A percentile compares a stretch with the other conserved stretches of the same genome.
Conservation (phyloP, 2,888 invertebrate species). For the Ypsolopha scabrella region DNA sequence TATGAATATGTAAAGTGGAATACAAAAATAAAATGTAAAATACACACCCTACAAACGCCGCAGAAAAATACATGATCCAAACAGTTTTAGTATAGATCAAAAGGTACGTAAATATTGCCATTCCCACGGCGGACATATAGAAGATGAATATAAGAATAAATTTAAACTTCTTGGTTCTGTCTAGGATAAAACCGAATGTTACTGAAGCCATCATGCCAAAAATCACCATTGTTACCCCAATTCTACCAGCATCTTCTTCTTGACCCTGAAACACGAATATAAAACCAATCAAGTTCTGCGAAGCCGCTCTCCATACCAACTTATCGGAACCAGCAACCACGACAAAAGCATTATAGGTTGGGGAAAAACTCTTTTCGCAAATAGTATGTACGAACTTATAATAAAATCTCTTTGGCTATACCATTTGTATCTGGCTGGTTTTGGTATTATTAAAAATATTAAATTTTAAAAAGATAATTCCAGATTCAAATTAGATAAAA, state of each 20-base stretch:
- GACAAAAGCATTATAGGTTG: no score
- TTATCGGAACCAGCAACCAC: no score
- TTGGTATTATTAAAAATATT: no score
- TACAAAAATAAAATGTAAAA: not conserved
- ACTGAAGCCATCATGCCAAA: conserved; percentile 75
- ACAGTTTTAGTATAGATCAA: conserved; percentile 23
- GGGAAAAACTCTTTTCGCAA: no score
- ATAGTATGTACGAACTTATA: no score
- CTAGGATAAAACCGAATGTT: conserved; percentile 72
- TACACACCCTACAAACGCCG: conserved; percentile 66
- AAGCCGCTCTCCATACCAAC: no score
- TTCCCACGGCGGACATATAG: conserved; percentile 69
- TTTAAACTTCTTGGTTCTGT: conserved; percentile 76
- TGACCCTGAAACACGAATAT: conserved; percentile 39
- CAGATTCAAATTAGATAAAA: no score
- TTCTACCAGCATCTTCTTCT: conserved; percentile 68
- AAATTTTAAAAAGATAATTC: no score
- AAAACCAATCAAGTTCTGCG: not conserved
- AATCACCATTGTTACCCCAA: conserved; percentile 73
- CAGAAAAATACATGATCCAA: conserved; percentile 64
- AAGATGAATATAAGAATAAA: conserved; percentile 66
- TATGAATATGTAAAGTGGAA: not conserved
- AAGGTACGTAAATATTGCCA: conserved; percentile 71
- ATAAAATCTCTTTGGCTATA: no score
- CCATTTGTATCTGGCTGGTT: no score